Evolutionary conservation across 2,888 invertebrate genomes (phyloP).

Genomic region (Synergus laeviventris): DNA sequence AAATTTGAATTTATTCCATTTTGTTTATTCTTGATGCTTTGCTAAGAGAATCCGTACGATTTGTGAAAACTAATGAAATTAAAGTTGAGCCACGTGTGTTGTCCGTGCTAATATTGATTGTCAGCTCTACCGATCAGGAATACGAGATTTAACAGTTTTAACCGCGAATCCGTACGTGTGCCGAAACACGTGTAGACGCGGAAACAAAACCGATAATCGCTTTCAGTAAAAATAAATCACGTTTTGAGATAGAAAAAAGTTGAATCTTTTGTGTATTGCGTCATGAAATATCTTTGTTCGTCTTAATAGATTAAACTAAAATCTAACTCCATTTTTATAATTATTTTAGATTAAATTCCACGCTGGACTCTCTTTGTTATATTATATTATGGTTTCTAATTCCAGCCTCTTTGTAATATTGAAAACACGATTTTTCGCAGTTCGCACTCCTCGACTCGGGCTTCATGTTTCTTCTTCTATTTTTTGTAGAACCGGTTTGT

Average conservation of each 20-base stretch:
- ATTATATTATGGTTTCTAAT: conserved; percentile 33
- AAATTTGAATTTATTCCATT: not conserved
- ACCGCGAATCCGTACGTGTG: conserved; percentile 60
- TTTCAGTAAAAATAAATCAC: not conserved
- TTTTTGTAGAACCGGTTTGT: conserved; percentile 22
- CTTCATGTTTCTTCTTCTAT: conserved; percentile 33
- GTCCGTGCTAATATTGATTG: not conserved
- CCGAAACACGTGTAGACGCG: conserved; percentile 48
- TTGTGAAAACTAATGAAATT: not conserved
- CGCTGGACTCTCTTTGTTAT: not conserved
- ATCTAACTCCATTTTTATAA: not conserved
- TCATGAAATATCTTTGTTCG: not conserved
- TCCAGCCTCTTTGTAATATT: conserved; percentile 34
- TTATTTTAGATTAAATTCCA: not conserved
- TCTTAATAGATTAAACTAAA: not conserved
- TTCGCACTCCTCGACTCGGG: conserved; percentile 24
- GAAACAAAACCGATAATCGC: conserved; percentile 28
- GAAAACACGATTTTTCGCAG: conserved; percentile 32
- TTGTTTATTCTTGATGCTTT: no score
- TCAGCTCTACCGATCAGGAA: not conserved
- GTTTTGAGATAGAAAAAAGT: not conserved
- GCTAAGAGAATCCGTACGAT: conserved; percentile 2
- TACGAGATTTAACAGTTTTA: conserved; percentile 60
- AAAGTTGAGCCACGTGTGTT: conserved; percentile 18
- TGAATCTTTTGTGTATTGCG: not conserved